Conservation (phyloP, 2,888 invertebrate genomes). For the Nemapogon koenigi region DNA sequence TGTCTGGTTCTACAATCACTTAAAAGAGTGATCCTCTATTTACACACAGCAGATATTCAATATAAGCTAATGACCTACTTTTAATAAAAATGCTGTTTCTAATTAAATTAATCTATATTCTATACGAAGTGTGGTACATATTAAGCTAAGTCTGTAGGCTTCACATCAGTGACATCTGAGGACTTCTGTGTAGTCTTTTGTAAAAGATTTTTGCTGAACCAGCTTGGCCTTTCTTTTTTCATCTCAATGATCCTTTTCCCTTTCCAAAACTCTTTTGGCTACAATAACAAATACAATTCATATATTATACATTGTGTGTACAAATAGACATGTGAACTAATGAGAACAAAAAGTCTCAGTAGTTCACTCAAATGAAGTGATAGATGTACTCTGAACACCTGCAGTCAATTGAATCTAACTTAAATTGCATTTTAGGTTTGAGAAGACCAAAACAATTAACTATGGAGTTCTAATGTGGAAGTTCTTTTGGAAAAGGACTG, state of each 20-base stretch:
- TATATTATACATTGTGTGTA: too few relatives aligned
- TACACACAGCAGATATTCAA: background rate
- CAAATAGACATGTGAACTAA: too few relatives aligned
- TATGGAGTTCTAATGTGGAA: background rate
- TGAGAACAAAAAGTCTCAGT: too few relatives aligned
- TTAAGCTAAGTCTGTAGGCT: conserved; percentile 75
- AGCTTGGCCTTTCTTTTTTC: conserved; percentile 82
- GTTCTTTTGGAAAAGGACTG: background rate
- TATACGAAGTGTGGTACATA: conserved; percentile 9
- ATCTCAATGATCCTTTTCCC: conserved; percentile 86
- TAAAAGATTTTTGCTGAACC: conserved; percentile 87
- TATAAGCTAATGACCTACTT: background rate
- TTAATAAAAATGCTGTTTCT: background rate
- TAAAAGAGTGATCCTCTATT: too few relatives aligned
- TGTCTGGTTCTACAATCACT: too few relatives aligned
- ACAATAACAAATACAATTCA: conserved; percentile 16
- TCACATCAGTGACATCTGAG: conserved; percentile 73
- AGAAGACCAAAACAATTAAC: background rate
- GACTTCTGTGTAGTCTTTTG: conserved; percentile 78
- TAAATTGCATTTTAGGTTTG: too few relatives aligned
- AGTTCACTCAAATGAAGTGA: too few relatives aligned
- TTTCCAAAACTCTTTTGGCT: conserved; percentile 67
- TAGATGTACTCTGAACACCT: too few relatives aligned
- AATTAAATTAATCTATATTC: conserved; percentile 4
- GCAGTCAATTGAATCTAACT: too few relatives aligned